Evolutionary conservation across 2,797 vertebrate species (phyloP).

Genomic region (Antennarius maculatus): DNA sequence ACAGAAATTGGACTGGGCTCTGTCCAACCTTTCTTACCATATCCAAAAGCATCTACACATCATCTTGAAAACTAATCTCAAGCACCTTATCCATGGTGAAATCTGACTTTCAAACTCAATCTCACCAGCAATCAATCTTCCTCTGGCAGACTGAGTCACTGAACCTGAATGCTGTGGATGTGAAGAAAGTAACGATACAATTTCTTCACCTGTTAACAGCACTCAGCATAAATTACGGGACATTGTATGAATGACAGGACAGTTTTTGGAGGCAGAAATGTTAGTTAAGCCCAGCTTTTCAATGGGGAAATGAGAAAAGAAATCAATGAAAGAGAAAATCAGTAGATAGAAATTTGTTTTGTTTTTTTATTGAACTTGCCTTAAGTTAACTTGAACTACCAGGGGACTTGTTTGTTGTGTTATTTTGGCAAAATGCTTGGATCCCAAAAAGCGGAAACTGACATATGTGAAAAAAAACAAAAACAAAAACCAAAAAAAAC

Average conservation of each 20-base stretch:
- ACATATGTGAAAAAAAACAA: too few species aligned
- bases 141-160: conserved; percentile 66
- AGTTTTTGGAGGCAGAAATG: conserved; percentile 38
- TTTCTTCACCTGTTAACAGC: conserved; percentile 72
- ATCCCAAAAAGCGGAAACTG: too few species aligned
- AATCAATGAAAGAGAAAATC: background rate
- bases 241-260: conserved; percentile 51
- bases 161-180: conserved; percentile 58
- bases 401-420: conserved; percentile 10
- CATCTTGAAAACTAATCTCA: conserved; percentile 75
- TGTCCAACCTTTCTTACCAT: conserved; percentile 64
- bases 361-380: conserved; percentile 16
- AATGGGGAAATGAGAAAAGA: conserved; percentile 32
- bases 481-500: too few species aligned
- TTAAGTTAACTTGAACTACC: conserved; percentile 1
- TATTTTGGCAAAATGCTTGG: background rate
- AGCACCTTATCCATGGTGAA: conserved; percentile 68
- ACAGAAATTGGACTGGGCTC: conserved; percentile 53
- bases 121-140: conserved; percentile 77
- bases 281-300: conserved; percentile 34
- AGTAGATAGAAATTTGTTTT: background rate
- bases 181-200: conserved; percentile 74
- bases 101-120: conserved; percentile 77
- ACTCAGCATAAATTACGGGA: conserved; percentile 63
- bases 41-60: conserved; percentile 70